Base-by-base conservation (phyloP, 2,888 invertebrate species). In the Halictus quadricinctus region DNA sequence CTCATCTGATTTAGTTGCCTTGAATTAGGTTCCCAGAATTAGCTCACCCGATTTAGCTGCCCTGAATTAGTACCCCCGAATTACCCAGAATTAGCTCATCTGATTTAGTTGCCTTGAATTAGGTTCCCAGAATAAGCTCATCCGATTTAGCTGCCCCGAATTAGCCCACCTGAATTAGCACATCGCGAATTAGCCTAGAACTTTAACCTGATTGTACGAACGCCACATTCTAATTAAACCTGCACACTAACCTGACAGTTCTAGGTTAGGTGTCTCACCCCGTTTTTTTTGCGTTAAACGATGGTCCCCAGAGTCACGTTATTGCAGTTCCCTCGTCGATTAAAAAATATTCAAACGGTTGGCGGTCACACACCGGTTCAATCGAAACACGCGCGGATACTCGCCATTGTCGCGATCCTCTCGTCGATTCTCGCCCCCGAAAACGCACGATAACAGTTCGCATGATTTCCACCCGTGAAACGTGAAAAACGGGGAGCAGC, bases 391-490 rank as follows among this genome's bases (percentile, higher is more conserved):
- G 36, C 43, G n/a, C 25, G 50, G 43, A 5, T n/a, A n/a, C n/a
- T 8, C 50, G n/a, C 18, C 48, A 50, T 69, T 72, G 72, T 46
- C 46, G 25, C 50, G 66, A 48, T 29, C 25, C 76, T 64, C n/a
- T n/a, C 54, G 43, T 50, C 15, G 64, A 50, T 50, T 69, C 69
- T 64, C 50, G 43, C 29, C 69, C 48, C 46, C 69, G 46, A 48
- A 46, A 70, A 41, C 66, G 76, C 36, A 3, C 64, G 72, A 69
- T 76, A 79, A 85, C 73, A 15, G 74, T 21, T 46, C 76, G 21
- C 79, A 48, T 60, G 79, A 85, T 85, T 84, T 85, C 70, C 80
- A 85, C 66, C 21, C 1, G 72, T 46, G 64, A 80, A 78, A 84
- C 54, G 66, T 72, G 54, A 54, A 80, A 84, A 72, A 76, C 64